Evolutionary conservation across 2,797 vertebrate genomes (phyloP).

Genomic region (Pseudochirops cupreus): DNA sequence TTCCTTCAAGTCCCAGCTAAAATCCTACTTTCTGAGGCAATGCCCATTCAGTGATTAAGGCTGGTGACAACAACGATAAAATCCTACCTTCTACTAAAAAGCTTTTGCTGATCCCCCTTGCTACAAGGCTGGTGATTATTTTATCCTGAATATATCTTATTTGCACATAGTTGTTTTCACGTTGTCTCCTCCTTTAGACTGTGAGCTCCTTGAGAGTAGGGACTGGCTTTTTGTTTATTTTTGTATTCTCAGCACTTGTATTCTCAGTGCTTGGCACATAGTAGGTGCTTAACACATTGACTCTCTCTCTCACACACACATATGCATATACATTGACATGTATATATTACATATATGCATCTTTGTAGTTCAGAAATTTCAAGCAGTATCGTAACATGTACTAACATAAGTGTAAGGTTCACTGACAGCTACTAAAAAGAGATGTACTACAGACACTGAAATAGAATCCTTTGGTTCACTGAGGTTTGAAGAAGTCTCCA

Average conservation of each 20-base stretch:
- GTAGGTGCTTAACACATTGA: not conserved
- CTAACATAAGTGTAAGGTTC: not conserved
- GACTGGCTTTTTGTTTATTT: not conserved
- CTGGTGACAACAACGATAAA: too few species aligned
- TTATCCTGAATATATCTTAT: not conserved
- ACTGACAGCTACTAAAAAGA: not conserved
- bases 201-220: not conserved
- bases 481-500: not conserved
- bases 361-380: not conserved
- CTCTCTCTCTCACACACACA: not conserved
- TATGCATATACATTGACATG: not conserved
- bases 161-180: not conserved
- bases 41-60: too few species aligned
- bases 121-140: not conserved
- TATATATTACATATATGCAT: not conserved
- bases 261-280: not conserved
- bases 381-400: not conserved
- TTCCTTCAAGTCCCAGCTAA: not conserved
- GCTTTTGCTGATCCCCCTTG: not conserved
- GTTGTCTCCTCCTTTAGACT: not conserved
- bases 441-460: not conserved
- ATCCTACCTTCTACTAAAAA: not conserved
- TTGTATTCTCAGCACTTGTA: not conserved
- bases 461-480: not conserved
- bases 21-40: not conserved